Evolutionary conservation across 2,797 vertebrate species (phyloP).

Genomic region (Dallia pectoralis): DNA sequence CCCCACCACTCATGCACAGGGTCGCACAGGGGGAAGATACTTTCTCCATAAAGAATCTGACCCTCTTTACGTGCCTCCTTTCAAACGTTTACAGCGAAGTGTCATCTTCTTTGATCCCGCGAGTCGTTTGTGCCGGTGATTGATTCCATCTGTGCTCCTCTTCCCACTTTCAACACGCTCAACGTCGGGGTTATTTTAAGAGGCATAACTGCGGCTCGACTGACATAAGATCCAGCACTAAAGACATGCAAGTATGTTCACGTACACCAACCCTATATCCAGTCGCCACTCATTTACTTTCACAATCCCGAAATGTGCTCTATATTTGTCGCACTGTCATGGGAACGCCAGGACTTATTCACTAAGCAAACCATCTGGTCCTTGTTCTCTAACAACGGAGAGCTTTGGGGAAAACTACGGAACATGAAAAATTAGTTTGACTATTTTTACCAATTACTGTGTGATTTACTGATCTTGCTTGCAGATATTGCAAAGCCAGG

Average conservation of each 20-base stretch:
- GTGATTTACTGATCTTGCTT: background rate
- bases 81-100: conserved; percentile 46
- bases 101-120: conserved; percentile 52
- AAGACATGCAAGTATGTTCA: background rate
- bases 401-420: too few relatives aligned
- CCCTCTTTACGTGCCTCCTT: conserved; percentile 54
- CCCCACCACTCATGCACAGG: background rate
- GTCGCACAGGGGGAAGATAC: conserved; percentile 32
- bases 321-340: too few relatives aligned
- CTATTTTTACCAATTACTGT: background rate
- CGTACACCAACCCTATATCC: background rate
- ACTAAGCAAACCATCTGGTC: too few relatives aligned
- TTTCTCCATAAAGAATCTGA: conserved; percentile 53
- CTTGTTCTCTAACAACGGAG: too few relatives aligned
- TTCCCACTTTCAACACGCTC: conserved; percentile 5
- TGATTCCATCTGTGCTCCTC: conserved; percentile 31
- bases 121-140: conserved; percentile 31
- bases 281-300: too few relatives aligned
- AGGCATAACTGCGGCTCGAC: background rate
- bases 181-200: conserved; percentile 6
- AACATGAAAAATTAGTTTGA: too few relatives aligned
- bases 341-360: too few relatives aligned
- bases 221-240: background rate
- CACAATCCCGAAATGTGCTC: too few relatives aligned
- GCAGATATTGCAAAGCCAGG: too few relatives aligned